A percentile compares a stretch with the other conserved stretches of the same genome.
Evolutionary conservation across 1,140 invertebrate genomes (phyloP).

Genomic region (Pseudachorutes palmiensis): DNA sequence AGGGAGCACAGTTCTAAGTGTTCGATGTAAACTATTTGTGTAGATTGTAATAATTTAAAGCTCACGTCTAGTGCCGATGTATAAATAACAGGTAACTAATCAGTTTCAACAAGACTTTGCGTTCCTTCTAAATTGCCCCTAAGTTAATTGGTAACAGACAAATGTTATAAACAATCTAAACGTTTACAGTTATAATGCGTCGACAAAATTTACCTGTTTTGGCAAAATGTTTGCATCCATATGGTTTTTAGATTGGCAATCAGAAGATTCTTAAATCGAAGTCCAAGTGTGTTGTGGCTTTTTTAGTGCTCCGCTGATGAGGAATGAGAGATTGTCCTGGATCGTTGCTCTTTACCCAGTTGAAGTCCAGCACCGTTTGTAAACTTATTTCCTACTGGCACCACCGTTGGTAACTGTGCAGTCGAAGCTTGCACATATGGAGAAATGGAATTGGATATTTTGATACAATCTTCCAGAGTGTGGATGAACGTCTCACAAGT

Average conservation of each 20-base stretch:
- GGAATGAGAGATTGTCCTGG: conserved; percentile 28
- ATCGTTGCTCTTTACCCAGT: neutral
- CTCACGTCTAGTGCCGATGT: no score
- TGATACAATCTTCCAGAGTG: conserved; percentile 71
- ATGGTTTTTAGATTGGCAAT: neutral
- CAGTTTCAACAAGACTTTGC: no score
- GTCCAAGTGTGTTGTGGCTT: conserved; percentile 15
- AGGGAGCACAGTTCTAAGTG: neutral
- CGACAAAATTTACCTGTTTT: no score
- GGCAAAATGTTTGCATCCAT: no score
- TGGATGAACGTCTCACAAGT: conserved; percentile 77
- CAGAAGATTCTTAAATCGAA: neutral
- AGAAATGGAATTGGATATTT: conserved; percentile 51
- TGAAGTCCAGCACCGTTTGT: conserved; percentile 11
- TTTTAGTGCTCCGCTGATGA: conserved; percentile 21
- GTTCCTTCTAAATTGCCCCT: no score
- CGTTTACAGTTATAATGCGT: no score
- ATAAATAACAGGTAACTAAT: no score
- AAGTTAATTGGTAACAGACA: no score
- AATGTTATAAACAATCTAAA: no score
- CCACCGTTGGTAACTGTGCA: conserved; percentile 16
- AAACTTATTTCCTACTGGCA: conserved; percentile 16
- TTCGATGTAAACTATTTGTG: neutral
- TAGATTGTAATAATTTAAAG: neutral
- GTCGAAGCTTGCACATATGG: conserved; percentile 38